Evolutionary conservation across 2,113 vertebrate species (phyloP), one percentile per base, ranked within the genome.

Genomic region (Python bivittatus): DNA sequence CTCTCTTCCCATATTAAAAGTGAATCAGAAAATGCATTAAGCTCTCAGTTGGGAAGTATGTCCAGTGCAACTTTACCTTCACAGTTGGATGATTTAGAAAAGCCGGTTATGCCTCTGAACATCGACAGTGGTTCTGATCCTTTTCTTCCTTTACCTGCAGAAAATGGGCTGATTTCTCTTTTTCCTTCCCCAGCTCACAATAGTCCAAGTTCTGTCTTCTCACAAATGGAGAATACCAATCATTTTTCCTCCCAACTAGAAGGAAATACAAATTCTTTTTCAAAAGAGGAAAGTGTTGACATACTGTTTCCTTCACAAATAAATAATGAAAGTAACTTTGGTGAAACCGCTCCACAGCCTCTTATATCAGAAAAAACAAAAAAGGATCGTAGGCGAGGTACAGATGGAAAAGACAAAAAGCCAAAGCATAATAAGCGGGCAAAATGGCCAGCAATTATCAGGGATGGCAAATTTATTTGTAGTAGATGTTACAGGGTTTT

Each of bases 391-490:
- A 95, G 94, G 17, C 95, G 94, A 54, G 95, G 92, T 44, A 97
- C 96, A 23, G 96, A 98, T 68, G 92, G 96, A 17, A 98, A 97
- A 91, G 98, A 98, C 90, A 98, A 97, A 94, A 98, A 96, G 85
- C 96, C 96, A 68, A 99, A 98, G 94, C 98, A 98, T 92, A 98
- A 97, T 95, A 98, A 96, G 94, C 98, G 98, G 93, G 98, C 98
- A 61, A 99, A 99, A 91, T 99, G 99, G 98, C 99, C 99, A 83
- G 99, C 99, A 61, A 99, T 99, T 93, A 96, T 99, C 86, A 98
- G 97, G 95, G 98, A 99, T 95, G 99, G 99, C 1, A 99, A 99
- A 96, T 99, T 99, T 95, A 98, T 99, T 94, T 99, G 99, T 93
- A 98, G 98, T 91, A 97, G 98, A 84, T 99, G 99, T 97, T 99